A percentile compares a stretch with the other conserved stretches of the same genome.
phyloP scores from a whole-genome alignment of 2,113 vertebrate genomes.

The Artemisiospiza belli region DNA sequence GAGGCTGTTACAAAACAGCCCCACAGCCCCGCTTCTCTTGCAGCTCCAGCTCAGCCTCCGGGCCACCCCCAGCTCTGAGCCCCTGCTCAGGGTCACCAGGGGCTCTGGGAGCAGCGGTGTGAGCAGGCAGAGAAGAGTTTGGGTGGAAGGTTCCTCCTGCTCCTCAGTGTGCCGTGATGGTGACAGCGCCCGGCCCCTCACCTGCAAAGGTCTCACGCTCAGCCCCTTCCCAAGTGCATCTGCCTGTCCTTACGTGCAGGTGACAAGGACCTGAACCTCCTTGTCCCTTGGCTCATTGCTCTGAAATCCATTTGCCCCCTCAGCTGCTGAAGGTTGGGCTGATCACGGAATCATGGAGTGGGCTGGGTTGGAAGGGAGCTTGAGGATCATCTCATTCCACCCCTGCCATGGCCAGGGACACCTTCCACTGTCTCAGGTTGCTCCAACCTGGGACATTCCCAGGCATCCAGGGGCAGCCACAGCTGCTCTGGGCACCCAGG shows the following conservation, averaged over 20 bases:
- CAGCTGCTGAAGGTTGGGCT: neutral
- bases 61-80: neutral
- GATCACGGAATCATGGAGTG: fast-evolving
- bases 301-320: neutral
- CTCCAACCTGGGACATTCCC: neutral
- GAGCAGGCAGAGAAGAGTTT: neutral
- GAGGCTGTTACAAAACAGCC: conserved; percentile 31
- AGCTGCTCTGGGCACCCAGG: neutral
- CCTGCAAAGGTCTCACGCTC: neutral
- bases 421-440: neutral
- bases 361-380: neutral
- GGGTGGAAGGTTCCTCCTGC: neutral
- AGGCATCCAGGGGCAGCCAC: neutral
- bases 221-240: neutral
- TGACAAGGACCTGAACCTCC: neutral
- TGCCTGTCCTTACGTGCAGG: fast-evolving
- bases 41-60: neutral
- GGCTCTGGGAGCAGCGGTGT: neutral
- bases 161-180: fast-evolving
- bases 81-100: neutral
- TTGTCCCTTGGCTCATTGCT: neutral
- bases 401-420: neutral
- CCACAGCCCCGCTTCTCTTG: conserved; percentile 7
- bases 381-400: neutral
- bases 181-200: no score